Evolutionary conservation across 2,113 vertebrate species (phyloP).

Genomic region (Apeltes quadracus): DNA sequence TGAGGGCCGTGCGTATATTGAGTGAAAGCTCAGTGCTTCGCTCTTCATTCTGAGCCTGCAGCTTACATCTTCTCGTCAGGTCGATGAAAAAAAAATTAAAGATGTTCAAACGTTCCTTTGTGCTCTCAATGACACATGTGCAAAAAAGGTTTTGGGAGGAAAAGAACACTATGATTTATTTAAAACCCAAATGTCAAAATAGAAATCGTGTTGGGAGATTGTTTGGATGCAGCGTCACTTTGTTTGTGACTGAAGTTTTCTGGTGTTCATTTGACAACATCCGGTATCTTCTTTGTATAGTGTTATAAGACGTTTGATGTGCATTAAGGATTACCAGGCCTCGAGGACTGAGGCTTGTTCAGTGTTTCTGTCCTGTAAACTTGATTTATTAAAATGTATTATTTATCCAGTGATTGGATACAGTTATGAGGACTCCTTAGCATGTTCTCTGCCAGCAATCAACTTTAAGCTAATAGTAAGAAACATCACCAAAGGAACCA

Average conservation of each 20-base stretch:
- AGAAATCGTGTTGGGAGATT: background rate
- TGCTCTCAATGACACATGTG: constrained; percentile 22
- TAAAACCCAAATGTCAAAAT: too few species aligned
- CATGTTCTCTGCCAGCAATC: background rate
- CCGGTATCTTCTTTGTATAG: background rate
- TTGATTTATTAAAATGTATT: background rate
- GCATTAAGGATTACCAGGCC: background rate
- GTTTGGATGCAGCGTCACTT: background rate
- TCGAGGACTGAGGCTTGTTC: background rate
- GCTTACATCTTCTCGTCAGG: background rate
- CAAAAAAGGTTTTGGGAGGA: constrained; percentile 40
- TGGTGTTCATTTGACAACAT: background rate
- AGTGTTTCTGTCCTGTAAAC: background rate
- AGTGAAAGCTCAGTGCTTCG: background rate
- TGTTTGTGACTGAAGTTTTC: background rate
- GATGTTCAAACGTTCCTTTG: constrained; percentile 7
- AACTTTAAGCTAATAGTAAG: background rate
- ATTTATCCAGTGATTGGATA: background rate
- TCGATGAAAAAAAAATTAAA: constrained; percentile 24
- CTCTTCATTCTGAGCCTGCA: background rate
- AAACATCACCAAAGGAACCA: background rate
- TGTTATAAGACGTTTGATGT: background rate
- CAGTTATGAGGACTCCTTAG: background rate
- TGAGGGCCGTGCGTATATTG: background rate
- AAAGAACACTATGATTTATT: constrained; percentile 11